Base-by-base conservation (phyloP, 1,140 invertebrate species). In the Tetramorium simillimum region DNA sequence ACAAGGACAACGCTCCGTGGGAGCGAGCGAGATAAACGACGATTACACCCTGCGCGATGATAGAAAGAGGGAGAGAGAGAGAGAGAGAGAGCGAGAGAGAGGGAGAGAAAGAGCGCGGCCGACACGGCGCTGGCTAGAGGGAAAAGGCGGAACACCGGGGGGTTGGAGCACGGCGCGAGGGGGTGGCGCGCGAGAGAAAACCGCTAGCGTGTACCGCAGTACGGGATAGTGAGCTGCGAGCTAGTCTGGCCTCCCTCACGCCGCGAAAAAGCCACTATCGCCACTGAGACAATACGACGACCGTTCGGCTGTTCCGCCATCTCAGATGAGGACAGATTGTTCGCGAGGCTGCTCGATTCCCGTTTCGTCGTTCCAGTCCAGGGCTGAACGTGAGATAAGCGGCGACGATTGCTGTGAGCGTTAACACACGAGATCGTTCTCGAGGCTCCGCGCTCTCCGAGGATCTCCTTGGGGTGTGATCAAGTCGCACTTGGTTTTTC, bases 141-240 rank as follows among this genome's bases (percentile, higher is more conserved):
- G 62, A 56, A 84, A 65, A 87, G 53, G 87, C 46, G 33, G 65
- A 62, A 69, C 49, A 65, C 7, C 56, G 65, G 3, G 33, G 49
- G 49, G 84, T 73, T 21, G 67, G 72, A 73, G 78, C 43, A 37
- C 58, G 21, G 2, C 40, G 21, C 16, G 65, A 60, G 70, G 77
- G 91, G 87, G 80, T 60, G 84, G 67, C 53, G 81, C 88, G 89
- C 92, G 91, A 91, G 92, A 93, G 93, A 93, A 93, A 94, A 93
- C 90, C 89, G 90, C 91, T 92, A 93, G 92, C 89, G 91, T 94
- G 91, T 94, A 93, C 93, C 90, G 94, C 94, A 95, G 94, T 94
- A 94, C 89, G 92, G 93, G 91, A 92, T 92, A 91, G 89, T 81
- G 92, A 93, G 92, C 93, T 92, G 78, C 62, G 63, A 90, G 81